phyloP scores from a whole-genome alignment of 2,113 vertebrate genomes.

The Rhabdomys dilectus region DNA sequence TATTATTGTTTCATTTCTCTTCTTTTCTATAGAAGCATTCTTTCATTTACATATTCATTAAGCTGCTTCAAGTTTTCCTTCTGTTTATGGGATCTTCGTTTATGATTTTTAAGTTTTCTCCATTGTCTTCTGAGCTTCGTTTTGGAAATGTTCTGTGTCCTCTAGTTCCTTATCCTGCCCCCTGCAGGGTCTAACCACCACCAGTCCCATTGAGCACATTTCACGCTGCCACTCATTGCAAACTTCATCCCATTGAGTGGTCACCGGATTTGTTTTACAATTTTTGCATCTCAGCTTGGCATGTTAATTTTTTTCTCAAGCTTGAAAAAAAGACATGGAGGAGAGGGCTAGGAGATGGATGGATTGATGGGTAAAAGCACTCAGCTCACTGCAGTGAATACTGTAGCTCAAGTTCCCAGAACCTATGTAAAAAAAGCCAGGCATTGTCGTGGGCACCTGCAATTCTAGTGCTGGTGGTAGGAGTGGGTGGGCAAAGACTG shows the following conservation, averaged over 20 bases:
- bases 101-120: not conserved
- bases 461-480: not conserved
- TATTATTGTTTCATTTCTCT: not conserved
- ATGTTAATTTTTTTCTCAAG: not conserved
- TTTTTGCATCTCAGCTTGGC: not conserved
- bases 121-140: not conserved
- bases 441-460: too few species aligned
- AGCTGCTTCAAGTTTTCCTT: not conserved
- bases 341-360: not conserved
- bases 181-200: not conserved
- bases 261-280: not conserved
- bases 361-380: not conserved
- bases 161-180: not conserved
- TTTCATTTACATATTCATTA: not conserved
- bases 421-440: too few species aligned
- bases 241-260: not conserved
- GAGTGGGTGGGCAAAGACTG: not conserved
- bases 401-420: not conserved
- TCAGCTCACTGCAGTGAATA: not conserved
- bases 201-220: not conserved
- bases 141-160: not conserved
- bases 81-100: not conserved
- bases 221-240: not conserved
- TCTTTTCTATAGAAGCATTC: not conserved
- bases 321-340: not conserved